phyloP scores from a whole-genome alignment of 2,888 invertebrate species.

The Sphaerophoria rueppellii region DNA sequence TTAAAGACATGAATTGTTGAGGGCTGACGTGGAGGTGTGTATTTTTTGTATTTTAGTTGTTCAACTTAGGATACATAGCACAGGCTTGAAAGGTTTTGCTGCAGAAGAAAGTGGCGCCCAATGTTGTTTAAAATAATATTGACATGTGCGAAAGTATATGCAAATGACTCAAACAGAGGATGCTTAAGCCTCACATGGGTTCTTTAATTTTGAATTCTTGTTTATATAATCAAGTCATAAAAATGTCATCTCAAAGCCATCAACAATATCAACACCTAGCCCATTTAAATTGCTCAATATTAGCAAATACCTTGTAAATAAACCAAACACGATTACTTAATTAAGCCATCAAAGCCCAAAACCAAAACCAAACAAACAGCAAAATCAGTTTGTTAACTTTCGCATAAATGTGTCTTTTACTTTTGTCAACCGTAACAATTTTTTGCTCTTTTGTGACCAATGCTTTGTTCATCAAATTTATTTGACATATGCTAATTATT shows the following conservation, averaged over 20 bases:
- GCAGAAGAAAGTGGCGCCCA: too few relatives aligned
- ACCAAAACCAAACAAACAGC: neutral
- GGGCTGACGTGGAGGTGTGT: neutral
- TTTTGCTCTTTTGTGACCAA: neutral
- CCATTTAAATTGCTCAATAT: conserved; percentile 21
- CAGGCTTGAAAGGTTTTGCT: too few relatives aligned
- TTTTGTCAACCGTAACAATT: neutral
- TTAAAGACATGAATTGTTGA: neutral
- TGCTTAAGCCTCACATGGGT: too few relatives aligned
- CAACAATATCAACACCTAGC: neutral
- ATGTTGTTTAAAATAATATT: too few relatives aligned
- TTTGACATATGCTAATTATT: conserved; percentile 44
- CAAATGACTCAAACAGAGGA: too few relatives aligned
- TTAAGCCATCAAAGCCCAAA: conserved; percentile 17
- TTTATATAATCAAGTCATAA: too few relatives aligned
- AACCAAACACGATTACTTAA: conserved; percentile 20
- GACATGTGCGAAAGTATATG: too few relatives aligned
- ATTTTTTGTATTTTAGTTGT: too few relatives aligned
- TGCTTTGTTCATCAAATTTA: conserved; percentile 37
- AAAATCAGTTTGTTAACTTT: neutral
- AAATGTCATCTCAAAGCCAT: too few relatives aligned
- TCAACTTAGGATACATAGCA: too few relatives aligned
- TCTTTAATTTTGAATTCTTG: too few relatives aligned
- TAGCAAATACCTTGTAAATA: conserved; percentile 18
- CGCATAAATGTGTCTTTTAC: conserved; percentile 11